These are phyloP conservation scores for Drosophila auraria DNA, from an alignment of 1,140 invertebrate species.

Conservation along the genomic window DNA sequence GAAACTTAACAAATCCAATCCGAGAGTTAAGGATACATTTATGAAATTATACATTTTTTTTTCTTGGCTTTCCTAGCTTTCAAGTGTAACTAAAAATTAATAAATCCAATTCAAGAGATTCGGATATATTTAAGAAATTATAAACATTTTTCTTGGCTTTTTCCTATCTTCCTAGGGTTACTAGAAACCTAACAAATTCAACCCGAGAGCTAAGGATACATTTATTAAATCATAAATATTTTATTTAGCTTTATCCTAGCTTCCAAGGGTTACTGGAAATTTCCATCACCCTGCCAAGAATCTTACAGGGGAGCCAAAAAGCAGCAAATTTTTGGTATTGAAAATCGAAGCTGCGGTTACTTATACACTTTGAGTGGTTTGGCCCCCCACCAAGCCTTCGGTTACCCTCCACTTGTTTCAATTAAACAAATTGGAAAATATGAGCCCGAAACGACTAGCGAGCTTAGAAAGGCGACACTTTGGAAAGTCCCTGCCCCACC, in stretches of 20 bases:
- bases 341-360: slow-evolving; percentile 72
- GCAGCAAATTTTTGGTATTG: slow-evolving; percentile 59
- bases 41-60: no score
- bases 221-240: slow-evolving; percentile 6
- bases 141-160: no score
- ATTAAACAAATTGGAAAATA: slow-evolving; percentile 82
- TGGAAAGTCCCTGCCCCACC: slow-evolving; percentile 4
- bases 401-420: slow-evolving; percentile 72
- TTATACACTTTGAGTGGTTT: slow-evolving; percentile 39
- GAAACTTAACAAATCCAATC: no score
- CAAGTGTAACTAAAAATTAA: no score
- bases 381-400: neutral
- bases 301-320: slow-evolving; percentile 26
- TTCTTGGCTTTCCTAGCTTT: no score
- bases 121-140: no score
- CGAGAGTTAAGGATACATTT: no score
- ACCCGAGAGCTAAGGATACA: neutral
- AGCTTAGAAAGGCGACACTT: slow-evolving; percentile 61
- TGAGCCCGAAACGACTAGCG: slow-evolving; percentile 55
- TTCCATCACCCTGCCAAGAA: slow-evolving; percentile 12
- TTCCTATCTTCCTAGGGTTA: neutral
- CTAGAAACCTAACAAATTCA: no score
- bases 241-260: neutral
- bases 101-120: no score
- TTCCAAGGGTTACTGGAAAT: slow-evolving; percentile 11